Evolutionary conservation across 2,113 vertebrate genomes (phyloP).

Genomic region (Microtus ochrogaster): DNA sequence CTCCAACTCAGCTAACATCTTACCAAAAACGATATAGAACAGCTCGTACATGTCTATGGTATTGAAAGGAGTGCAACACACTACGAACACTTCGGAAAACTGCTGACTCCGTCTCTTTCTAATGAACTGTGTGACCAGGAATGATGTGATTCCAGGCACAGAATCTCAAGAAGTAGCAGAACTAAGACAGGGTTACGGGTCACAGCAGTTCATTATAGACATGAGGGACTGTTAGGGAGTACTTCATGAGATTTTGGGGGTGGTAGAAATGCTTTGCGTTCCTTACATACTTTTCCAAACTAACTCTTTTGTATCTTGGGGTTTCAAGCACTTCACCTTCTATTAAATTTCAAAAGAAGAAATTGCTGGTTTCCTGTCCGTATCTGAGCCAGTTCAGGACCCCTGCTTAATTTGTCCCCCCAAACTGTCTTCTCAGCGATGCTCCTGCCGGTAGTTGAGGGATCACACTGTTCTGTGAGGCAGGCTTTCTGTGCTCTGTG

Average conservation of each 20-base stretch:
- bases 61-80: background rate
- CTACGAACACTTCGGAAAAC: background rate
- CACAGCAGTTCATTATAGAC: background rate
- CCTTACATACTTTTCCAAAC: background rate
- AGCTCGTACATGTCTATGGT: background rate
- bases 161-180: background rate
- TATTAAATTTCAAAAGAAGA: background rate
- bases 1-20: background rate
- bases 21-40: background rate
- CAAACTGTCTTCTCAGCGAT: background rate
- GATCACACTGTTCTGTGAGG: background rate
- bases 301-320: background rate
- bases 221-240: background rate
- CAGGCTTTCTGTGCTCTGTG: background rate
- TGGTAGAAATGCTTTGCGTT: background rate
- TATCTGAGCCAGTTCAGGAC: background rate
- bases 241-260: background rate
- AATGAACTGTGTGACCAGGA: background rate
- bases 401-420: background rate
- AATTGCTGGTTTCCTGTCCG: background rate
- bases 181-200: background rate
- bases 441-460: background rate
- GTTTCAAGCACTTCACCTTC: background rate
- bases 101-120: background rate
- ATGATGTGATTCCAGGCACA: background rate